phyloP scores from a whole-genome alignment of 2,113 vertebrate species.

The Noctilio leporinus region DNA sequence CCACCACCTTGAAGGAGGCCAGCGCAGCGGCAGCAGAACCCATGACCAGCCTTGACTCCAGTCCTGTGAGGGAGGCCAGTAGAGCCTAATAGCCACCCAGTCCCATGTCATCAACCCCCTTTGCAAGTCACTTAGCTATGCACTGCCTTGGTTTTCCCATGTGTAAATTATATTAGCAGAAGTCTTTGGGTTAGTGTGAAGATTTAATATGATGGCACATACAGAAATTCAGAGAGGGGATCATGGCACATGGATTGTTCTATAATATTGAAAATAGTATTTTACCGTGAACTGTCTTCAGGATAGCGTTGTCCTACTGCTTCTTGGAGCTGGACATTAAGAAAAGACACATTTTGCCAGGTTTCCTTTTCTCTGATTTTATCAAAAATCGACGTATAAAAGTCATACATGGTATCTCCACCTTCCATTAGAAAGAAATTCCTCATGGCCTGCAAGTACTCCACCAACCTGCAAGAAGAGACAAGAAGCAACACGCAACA shows the following conservation, averaged over 20 bases:
- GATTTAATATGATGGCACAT: neutral
- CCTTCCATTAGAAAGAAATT: constrained; percentile 98
- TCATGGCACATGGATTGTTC: neutral
- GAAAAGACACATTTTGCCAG: constrained; percentile 95
- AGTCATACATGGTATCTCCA: constrained; percentile 99
- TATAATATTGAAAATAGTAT: neutral
- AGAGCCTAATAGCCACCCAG: fast-evolving
- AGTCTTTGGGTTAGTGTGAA: neutral
- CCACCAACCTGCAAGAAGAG: constrained; percentile 84
- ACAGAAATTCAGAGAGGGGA: neutral
- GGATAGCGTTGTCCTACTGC: constrained; percentile 93
- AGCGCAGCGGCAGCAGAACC: too few relatives aligned
- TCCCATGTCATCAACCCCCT: neutral
- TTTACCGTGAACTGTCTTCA: constrained; percentile 93
- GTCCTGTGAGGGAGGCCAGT: neutral
- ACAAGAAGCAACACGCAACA: neutral
- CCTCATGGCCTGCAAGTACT: constrained; percentile 97
- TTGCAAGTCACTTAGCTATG: neutral
- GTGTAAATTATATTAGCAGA: neutral
- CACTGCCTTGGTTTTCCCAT: neutral
- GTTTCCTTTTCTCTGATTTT: constrained; percentile 95
- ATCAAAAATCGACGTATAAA: constrained; percentile 98
- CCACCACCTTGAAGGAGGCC: too few relatives aligned
- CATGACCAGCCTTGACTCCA: neutral
- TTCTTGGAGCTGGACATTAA: constrained; percentile 94